These are phyloP conservation scores for Drosophila atripex DNA, from an alignment of 2,888 invertebrate species.

Conservation along the genomic window DNA sequence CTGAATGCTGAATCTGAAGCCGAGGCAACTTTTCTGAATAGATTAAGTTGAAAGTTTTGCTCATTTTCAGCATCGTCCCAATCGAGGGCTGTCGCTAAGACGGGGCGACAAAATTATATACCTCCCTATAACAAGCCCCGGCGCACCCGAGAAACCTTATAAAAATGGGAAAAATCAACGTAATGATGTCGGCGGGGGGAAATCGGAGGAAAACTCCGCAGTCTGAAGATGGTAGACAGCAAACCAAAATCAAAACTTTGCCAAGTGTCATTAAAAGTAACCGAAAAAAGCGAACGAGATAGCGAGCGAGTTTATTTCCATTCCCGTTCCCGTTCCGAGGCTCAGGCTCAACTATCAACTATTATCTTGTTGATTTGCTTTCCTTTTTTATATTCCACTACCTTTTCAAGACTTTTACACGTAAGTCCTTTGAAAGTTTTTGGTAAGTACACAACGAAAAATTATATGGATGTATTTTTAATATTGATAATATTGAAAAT, in stretches of 20 bases:
- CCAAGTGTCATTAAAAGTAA: constrained; percentile 78
- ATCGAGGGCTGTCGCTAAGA: constrained; percentile 57
- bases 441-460: constrained; percentile 2
- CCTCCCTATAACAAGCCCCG: neutral
- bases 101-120: constrained; percentile 48
- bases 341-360: constrained; percentile 47
- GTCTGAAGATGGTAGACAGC: constrained; percentile 42
- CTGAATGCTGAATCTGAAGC: constrained; percentile 14
- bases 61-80: constrained; percentile 75
- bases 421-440: constrained; percentile 21
- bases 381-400: constrained; percentile 19
- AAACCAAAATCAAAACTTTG: constrained; percentile 68
- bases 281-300: constrained; percentile 49
- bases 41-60: constrained; percentile 81
- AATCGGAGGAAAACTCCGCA: constrained; percentile 14
- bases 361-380: constrained; percentile 68
- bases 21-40: constrained; percentile 75
- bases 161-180: constrained; percentile 58
- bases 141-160: neutral
- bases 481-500: too few species aligned
- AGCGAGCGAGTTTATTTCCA: constrained; percentile 28
- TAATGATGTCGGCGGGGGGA: constrained; percentile 68
- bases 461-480: neutral
- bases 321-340: constrained; percentile 29
- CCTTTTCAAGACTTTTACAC: constrained; percentile 16